These are phyloP conservation scores for Periophthalmodon schlosseri DNA, from an alignment of 2,113 vertebrate genomes.

Conservation along the genomic window DNA sequence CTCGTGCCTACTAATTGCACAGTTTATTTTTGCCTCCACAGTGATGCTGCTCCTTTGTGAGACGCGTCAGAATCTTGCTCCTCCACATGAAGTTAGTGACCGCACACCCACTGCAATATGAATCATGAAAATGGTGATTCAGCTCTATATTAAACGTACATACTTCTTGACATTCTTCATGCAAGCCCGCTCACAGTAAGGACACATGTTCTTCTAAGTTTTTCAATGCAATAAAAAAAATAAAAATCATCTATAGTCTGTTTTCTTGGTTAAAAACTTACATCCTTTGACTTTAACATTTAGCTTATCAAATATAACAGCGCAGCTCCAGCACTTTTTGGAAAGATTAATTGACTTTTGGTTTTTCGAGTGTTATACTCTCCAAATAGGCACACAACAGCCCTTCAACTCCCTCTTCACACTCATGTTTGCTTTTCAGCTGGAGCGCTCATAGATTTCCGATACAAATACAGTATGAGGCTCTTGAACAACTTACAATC, in stretches of 20 bases:
- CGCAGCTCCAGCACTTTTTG: not conserved
- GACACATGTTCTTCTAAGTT: no score
- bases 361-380: slow-evolving; percentile 19
- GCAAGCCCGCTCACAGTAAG: no score
- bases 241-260: no score
- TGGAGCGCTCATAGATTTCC: slow-evolving; percentile 37
- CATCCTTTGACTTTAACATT: not conserved
- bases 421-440: slow-evolving; percentile 44
- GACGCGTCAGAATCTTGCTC: slow-evolving; percentile 14
- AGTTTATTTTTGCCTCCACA: slow-evolving; percentile 17
- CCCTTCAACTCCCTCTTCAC: slow-evolving; percentile 46
- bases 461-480: slow-evolving; percentile 22
- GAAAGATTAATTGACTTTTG: slow-evolving; percentile 22
- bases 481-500: slow-evolving; percentile 32
- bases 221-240: no score
- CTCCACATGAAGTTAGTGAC: slow-evolving; percentile 9
- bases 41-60: slow-evolving; percentile 8
- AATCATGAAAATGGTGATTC: slow-evolving; percentile 57
- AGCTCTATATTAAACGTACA: slow-evolving; percentile 14
- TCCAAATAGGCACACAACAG: slow-evolving; percentile 32
- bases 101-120: slow-evolving; percentile 38
- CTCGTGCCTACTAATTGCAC: slow-evolving; percentile 23
- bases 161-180: no score
- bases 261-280: no score
- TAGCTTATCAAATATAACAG: not conserved